Evolutionary conservation across 2,113 vertebrate species (phyloP).

Genomic region (Argyrosomus japonicus): DNA sequence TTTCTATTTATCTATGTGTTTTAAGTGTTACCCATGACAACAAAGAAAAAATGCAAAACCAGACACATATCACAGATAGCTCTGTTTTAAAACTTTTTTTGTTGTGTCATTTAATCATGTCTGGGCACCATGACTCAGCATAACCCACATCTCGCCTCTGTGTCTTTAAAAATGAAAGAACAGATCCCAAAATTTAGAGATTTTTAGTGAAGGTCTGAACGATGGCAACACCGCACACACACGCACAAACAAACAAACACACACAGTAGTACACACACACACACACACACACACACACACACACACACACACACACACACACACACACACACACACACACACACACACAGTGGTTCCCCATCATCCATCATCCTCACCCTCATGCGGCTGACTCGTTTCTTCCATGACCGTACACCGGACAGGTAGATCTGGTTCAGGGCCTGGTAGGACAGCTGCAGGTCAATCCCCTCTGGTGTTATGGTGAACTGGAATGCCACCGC

Average conservation of each 20-base stretch:
- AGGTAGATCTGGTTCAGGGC: slow-evolving; percentile 88
- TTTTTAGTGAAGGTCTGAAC: neutral
- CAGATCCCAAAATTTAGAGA: neutral
- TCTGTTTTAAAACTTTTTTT: too few species aligned
- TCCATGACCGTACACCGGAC: slow-evolving; percentile 90
- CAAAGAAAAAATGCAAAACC: neutral
- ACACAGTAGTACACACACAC: too few species aligned
- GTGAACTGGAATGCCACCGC: slow-evolving; percentile 90
- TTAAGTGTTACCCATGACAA: neutral
- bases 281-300: too few species aligned
- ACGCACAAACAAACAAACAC: too few species aligned
- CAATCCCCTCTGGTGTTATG: slow-evolving; percentile 86
- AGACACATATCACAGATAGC: neutral
- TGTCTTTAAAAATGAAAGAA: neutral
- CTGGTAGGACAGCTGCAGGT: slow-evolving; percentile 86
- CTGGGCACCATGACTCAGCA: neutral
- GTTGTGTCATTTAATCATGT: too few species aligned
- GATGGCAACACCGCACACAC: neutral
- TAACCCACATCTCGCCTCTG: too few species aligned
- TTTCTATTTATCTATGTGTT: neutral
- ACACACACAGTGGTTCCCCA: neutral
- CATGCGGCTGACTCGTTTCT: slow-evolving; percentile 87
- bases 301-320: neutral
- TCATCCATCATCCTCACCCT: slow-evolving; percentile 77
- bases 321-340: neutral